phyloP scores from a whole-genome alignment of 2,888 invertebrate species.

The Ametastegia equiseti region DNA sequence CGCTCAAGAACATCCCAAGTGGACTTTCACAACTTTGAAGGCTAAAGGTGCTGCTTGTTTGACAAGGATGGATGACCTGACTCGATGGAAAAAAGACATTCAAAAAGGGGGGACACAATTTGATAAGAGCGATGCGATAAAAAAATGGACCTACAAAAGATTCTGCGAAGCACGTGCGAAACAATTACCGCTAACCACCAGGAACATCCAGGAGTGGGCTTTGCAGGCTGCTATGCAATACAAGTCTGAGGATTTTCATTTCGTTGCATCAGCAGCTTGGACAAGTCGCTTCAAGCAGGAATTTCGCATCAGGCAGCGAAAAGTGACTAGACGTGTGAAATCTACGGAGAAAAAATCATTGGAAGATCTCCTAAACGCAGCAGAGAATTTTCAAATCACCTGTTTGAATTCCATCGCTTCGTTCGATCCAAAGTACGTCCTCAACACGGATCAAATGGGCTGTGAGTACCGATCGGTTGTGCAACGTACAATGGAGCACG shows the following conservation, averaged over 20 bases:
- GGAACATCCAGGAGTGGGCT: conserved; percentile 48
- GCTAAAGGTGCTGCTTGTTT: conserved; percentile 16
- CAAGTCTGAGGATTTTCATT: not conserved
- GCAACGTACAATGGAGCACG: conserved; percentile 28
- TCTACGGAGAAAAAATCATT: not conserved
- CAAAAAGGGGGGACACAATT: conserved; percentile 39
- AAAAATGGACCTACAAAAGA: conserved; percentile 46
- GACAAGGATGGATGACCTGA: conserved; percentile 11
- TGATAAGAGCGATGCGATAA: conserved; percentile 43
- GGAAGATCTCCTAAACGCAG: not conserved
- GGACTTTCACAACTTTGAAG: conserved; percentile 37
- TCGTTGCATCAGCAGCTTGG: conserved; percentile 29
- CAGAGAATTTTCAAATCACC: not conserved
- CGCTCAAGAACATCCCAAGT: conserved; percentile 44
- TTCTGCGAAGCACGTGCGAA: conserved; percentile 47
- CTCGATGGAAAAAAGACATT: conserved; percentile 43
- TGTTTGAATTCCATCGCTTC: not conserved
- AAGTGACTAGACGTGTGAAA: not conserved
- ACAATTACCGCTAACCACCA: conserved; percentile 43
- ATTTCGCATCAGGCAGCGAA: conserved; percentile 44
- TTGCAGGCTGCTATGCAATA: conserved; percentile 44
- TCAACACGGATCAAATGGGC: conserved; percentile 48
- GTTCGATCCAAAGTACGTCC: conserved; percentile 24
- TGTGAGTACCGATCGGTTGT: conserved; percentile 43
- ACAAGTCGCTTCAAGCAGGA: conserved; percentile 39